Evolutionary conservation across 2,113 vertebrate species (phyloP), one percentile per base, ranked within the genome.

Genomic region (Platysteira castanea): DNA sequence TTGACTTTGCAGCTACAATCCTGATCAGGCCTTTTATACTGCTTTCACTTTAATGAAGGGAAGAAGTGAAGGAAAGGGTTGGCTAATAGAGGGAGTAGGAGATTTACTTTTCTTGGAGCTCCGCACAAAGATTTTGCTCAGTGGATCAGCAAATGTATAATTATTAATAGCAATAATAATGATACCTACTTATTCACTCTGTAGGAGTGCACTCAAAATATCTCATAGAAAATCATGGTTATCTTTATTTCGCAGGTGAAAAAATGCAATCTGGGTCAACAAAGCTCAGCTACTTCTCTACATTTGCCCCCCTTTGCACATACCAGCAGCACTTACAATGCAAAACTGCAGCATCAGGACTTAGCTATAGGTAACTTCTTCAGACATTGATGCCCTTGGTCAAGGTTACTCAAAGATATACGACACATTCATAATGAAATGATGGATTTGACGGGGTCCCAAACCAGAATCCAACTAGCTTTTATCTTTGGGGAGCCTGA

Each of bases 281-380:
- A 92, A 73, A 84, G 2, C 11, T 30, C 20, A 35, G 28, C 14
- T 18, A 30, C 20, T 42, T 13, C 17, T 91, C 56, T 18, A 20
- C 7, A 73, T 5, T 9, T 79, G 14, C 1, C 3, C 1, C 4
- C 1, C 9, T 28, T 2, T n/a, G 44, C 3, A 2, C 0, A 0
- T 4, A 28, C 6, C 13, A 73, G 19, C 3, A n/a, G 39, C 18
- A 60, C 39, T 12, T 15, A 10, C 1, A 33, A 28, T 13, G 24
- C 47, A 71, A 54, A 93, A 67, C 15, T 4, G 2, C 26, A 60
- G 12, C 30, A 63, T 33, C 56, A 60, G 68, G 64, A 83, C 15
- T 39, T 67, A 46, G 26, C 13, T 80, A 5, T 2, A 49, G 44
- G 50, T 59, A 84, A 57, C 30, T 81, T 84, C 27, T 80, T 61